Evolutionary conservation across 2,888 invertebrate genomes (phyloP).

Genomic region (Zeuzera pyrina): DNA sequence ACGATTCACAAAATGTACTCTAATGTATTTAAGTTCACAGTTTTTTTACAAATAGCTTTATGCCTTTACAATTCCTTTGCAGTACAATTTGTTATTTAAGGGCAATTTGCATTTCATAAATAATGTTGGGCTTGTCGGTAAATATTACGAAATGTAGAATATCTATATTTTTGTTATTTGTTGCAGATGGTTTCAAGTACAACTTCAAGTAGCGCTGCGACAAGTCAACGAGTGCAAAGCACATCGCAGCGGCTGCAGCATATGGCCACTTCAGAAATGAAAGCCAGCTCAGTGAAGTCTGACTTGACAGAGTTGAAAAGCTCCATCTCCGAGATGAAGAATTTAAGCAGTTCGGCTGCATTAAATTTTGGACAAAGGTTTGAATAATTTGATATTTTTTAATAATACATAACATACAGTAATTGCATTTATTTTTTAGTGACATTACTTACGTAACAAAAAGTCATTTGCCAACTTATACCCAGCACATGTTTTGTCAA

Average conservation of each 20-base stretch:
- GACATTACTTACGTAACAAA: constrained; percentile 21
- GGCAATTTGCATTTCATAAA: too few relatives aligned
- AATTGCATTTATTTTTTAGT: background rate
- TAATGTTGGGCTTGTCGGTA: too few relatives aligned
- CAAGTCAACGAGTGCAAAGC: constrained; percentile 74
- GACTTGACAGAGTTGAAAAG: constrained; percentile 85
- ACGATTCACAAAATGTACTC: constrained; percentile 10
- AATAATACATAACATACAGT: background rate
- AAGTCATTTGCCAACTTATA: constrained; percentile 29
- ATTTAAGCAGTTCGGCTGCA: constrained; percentile 67
- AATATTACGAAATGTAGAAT: too few relatives aligned
- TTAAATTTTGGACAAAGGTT: constrained; percentile 63
- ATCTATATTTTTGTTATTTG: constrained; percentile 17
- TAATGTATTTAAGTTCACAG: too few relatives aligned
- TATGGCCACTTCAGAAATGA: constrained; percentile 80
- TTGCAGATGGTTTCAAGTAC: constrained; percentile 71
- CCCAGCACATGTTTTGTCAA: constrained; percentile 37
- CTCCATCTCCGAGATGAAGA: constrained; percentile 91
- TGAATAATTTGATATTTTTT: background rate
- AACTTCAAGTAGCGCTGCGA: constrained; percentile 73
- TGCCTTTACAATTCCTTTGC: too few relatives aligned
- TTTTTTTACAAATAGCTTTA: too few relatives aligned
- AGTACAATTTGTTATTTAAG: too few relatives aligned
- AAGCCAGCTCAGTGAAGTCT: constrained; percentile 86
- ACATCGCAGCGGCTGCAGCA: constrained; percentile 69